Evolutionary conservation across 2,113 vertebrate species (phyloP).

Genomic region (Shinisaurus crocodilurus): DNA sequence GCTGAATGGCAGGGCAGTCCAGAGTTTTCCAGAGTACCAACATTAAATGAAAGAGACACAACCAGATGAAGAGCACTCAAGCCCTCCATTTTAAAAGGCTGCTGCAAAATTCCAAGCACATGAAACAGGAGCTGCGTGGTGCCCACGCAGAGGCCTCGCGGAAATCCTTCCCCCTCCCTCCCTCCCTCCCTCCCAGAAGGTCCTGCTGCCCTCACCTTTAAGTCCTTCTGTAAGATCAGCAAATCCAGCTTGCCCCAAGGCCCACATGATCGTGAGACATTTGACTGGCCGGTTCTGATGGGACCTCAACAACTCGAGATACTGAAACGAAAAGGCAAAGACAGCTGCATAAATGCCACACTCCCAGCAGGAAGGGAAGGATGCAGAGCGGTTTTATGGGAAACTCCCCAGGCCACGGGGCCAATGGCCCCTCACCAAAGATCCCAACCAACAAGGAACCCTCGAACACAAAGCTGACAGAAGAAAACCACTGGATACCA

Average conservation of each 20-base stretch:
- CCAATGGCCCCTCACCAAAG: neutral
- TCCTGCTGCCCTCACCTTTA: constrained; percentile 73
- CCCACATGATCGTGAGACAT: constrained; percentile 96
- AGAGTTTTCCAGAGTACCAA: neutral
- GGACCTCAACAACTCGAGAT: constrained; percentile 90
- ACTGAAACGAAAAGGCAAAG: constrained; percentile 72
- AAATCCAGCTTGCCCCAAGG: constrained; percentile 91
- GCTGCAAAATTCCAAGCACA: neutral
- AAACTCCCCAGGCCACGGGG: neutral
- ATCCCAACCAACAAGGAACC: neutral
- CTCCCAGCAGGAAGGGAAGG: neutral
- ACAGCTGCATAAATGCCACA: neutral
- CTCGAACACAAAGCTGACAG: neutral
- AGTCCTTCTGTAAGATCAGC: constrained; percentile 90
- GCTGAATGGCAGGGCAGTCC: neutral
- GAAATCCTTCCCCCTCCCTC: too few species aligned
- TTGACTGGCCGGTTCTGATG: constrained; percentile 89
- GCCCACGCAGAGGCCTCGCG: neutral
- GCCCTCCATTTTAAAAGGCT: neutral
- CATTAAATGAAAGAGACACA: neutral
- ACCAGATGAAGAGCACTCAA: too few species aligned
- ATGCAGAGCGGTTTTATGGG: neutral
- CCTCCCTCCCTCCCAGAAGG: accelerated
- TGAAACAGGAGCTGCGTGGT: neutral
- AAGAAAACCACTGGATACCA: too few species aligned